Conservation (phyloP, 1,140 invertebrate genomes). For the Neodiprion virginianus region DNA sequence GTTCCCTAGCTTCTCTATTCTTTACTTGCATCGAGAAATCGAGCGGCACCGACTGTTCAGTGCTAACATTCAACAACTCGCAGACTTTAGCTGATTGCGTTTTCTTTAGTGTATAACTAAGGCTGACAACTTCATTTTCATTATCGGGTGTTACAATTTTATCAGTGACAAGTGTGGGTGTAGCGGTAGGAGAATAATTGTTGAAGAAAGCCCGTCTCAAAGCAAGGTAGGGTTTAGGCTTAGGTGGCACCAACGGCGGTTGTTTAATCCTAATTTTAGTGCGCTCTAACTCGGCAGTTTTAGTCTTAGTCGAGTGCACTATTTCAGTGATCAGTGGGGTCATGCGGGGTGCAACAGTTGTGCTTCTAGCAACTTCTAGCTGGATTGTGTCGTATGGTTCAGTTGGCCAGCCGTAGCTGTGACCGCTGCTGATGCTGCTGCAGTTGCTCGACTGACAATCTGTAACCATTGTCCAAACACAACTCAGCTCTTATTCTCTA, state of each 20-base stretch:
- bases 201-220: conserved; percentile 10
- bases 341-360: conserved; percentile 37
- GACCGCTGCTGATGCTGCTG: conserved; percentile 34
- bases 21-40: too few species aligned
- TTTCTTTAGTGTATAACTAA: background rate
- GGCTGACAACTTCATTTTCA: background rate
- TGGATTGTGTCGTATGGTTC: conserved; percentile 26
- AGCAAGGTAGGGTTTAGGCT: conserved; percentile 8
- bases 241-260: conserved; percentile 11
- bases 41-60: background rate
- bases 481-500: conserved; percentile 31
- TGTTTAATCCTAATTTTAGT: background rate
- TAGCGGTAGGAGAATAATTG: background rate
- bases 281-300: background rate
- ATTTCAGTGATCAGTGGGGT: conserved; percentile 35
- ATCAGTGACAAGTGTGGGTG: too few species aligned
- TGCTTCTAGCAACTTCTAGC: conserved; percentile 40
- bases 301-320: conserved; percentile 28
- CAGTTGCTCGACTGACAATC: conserved; percentile 42
- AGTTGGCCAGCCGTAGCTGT: conserved; percentile 16
- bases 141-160: background rate
- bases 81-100: background rate
- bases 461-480: conserved; percentile 48
- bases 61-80: background rate
- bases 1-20: too few species aligned